Evolutionary conservation across 1,140 invertebrate genomes (phyloP), one percentile per base, ranked within the genome.

Genomic region (Choristoneura fumiferana): DNA sequence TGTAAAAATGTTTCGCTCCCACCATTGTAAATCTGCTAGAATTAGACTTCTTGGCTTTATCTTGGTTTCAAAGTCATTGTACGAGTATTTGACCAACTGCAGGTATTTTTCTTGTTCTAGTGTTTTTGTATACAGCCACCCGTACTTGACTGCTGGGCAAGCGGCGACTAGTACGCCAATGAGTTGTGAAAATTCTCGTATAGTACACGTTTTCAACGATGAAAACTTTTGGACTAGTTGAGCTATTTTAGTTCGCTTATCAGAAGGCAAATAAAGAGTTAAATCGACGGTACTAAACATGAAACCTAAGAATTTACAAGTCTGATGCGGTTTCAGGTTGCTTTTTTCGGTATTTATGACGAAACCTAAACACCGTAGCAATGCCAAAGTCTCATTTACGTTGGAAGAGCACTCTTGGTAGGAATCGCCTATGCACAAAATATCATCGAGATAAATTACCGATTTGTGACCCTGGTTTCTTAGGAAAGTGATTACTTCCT

Each of bases 51-150:
- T 3, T 29, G 22, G 22, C 22, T 29, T 29, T 2, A 29, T 29
- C 6, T 29, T 29, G 6, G 22, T 6, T 3, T 29, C 22, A 6
- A 29, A 29, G 6, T 29, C 6, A 6, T 29, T 6, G 2, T 29
- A n/a, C 22, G 6, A 3, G 22, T 6, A 3, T 29, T 29, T 29
- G 22, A 29, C 55, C 12, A 1, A 17, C 29, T 1, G n/a, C n/a
- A 61, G 18, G 43, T 35, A 61, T 12, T 61, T 61, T 34, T 55
- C 12, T n/a, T 53, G 17, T 59, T 61, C 59, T n/a, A 61, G 36
- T 4, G n/a, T 10, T 37, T 61, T 61, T 8, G 59, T 61, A 12
- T 61, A 61, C 6, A 53, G 5, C 57, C 43, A 59, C 2, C 56
- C 56, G 14, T 57, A 57, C 5, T 14, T 34, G 3, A 57, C n/a